Evolutionary conservation across 2,797 vertebrate species (phyloP).

Genomic region (Thaleichthys pacificus): DNA sequence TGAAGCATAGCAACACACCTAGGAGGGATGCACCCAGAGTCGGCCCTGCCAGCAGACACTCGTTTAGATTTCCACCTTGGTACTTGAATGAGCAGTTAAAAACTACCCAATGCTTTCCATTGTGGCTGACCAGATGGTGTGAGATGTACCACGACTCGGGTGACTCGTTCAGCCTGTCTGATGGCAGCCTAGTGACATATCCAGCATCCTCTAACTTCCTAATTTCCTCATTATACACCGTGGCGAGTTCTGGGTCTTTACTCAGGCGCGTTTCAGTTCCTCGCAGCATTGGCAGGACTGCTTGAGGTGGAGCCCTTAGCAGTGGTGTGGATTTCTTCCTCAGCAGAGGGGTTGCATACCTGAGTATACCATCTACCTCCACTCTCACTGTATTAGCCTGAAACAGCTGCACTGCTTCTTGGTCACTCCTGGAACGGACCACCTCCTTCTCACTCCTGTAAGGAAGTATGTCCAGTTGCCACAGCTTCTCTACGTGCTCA

Average conservation of each 20-base stretch:
- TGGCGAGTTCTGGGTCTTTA: background rate
- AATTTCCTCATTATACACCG: slow-evolving; percentile 16
- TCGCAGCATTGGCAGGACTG: slow-evolving; percentile 15
- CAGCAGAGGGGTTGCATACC: slow-evolving; percentile 23
- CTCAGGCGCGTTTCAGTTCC: slow-evolving; percentile 20
- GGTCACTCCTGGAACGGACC: slow-evolving; percentile 10
- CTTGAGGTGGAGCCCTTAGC: slow-evolving; percentile 2
- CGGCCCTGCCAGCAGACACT: background rate
- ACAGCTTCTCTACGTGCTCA: slow-evolving; percentile 13
- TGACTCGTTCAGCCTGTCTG: background rate
- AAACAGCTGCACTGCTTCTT: background rate
- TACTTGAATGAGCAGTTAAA: slow-evolving; percentile 16
- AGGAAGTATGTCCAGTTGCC: slow-evolving; percentile 18
- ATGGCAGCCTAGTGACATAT: slow-evolving; percentile 4
- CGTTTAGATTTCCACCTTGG: slow-evolving; percentile 6
- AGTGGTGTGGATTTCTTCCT: slow-evolving; percentile 12
- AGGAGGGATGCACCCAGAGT: background rate
- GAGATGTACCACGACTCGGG: slow-evolving; percentile 8
- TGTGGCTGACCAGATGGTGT: slow-evolving; percentile 6
- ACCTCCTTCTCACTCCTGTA: slow-evolving; percentile 5
- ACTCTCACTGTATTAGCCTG: background rate
- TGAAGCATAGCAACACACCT: background rate
- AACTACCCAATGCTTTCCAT: slow-evolving; percentile 3
- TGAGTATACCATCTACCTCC: background rate
- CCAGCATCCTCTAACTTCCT: slow-evolving; percentile 19